Base-by-base conservation (phyloP, 2,797 vertebrate species). In the Leptodactylus fallax region DNA sequence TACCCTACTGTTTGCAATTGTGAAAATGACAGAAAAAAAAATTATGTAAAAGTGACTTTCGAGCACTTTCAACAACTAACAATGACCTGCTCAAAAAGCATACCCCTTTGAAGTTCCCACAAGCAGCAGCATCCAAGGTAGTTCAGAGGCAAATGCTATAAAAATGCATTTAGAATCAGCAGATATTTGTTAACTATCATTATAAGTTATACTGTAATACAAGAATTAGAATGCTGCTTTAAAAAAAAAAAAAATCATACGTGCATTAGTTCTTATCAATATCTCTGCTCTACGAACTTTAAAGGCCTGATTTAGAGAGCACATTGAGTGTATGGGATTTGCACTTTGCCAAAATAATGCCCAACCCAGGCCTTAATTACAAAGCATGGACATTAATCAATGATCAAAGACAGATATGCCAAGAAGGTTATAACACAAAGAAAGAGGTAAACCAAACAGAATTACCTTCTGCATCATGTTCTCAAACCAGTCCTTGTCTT, bases 401-500 rank as follows among this genome's bases (percentile, higher is more conserved):
- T 36, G 36, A 36, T 36, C 36, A 36, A 4, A 36, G 36, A 36
- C 36, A 36, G 1, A 36, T 36, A 36, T 36, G 4, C 36, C 2
- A 36, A 36, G 63, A 27, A 72, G 45, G 71, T 49, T 74, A 74
- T 13, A 53, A 3, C n/a, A 10, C 5, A 49, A 77, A 53, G 21
- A 63, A 81, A 2, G 13, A 65, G 5, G 6, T 55, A 83, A 27
- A 25, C 19, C 80, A 65, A 72, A 49, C 21, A 45, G 17, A 47
- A 82, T 86, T 89, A 96, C 96, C 94, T 93, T 93, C 87, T 92
- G 92, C 90, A 96, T 89, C 56, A 80, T 95, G 69, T 74, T 67
- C 87, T 92, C 90, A 91, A 97, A 97, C 80, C 92, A 94, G 55
- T 93, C 93, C 87, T 91, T 94, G 93, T 97, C 96, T n/a, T 90